Evolutionary conservation across 1,140 invertebrate species (phyloP), one percentile per base, ranked within the genome.

Genomic region (Lasioglossum albipes): DNA sequence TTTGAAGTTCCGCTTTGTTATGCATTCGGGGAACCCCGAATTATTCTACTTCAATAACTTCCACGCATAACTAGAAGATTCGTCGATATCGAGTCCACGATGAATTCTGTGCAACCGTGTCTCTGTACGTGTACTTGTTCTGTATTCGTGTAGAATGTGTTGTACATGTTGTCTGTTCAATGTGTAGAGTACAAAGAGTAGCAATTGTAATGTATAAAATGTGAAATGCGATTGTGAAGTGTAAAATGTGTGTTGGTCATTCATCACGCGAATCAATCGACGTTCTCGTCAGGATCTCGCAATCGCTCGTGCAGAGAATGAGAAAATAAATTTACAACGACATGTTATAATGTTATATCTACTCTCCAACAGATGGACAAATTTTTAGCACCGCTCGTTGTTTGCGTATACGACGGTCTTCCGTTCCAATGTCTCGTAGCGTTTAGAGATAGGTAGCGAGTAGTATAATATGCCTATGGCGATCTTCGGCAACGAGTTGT

Each of bases 251-350:
- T 57, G 36, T 57, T 20, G 13, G 5, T 16, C 16, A 20, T 57
- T 16, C 3, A 16, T 13, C 31, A 12, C 10, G 6, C 27, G 13
- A 16, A 3, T 54, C 49, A 20, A 54, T 18, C 36, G 54, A 57
- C 42, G 22, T 20, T 7, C 18, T 18, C 6, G 36, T 6, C 13
- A 54, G 16, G 22, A 67, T 74, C 41, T 79, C 62, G 20, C 20
- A 45, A 31, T 79, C 66, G 57, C 69, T 79, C 22, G 31, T 59
- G 65, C n/a, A 64, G 12, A 62, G 20, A 42, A 27, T 49, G 45
- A 49, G 9, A 22, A 7, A 64, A 71, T n/a, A 12, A n/a, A 42
- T 41, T 64, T 64, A 9, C 41, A 18, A 4, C 41, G 54, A 59
- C 18, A 3, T 45, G 42, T 66, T 18, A 10, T 36, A 7, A 18